Percentiles rank a stretch among this genome's conserved stretches.
These are phyloP conservation scores for Folsomia manolachei DNA, from an alignment of 2,888 invertebrate genomes.

Conservation along the genomic window DNA sequence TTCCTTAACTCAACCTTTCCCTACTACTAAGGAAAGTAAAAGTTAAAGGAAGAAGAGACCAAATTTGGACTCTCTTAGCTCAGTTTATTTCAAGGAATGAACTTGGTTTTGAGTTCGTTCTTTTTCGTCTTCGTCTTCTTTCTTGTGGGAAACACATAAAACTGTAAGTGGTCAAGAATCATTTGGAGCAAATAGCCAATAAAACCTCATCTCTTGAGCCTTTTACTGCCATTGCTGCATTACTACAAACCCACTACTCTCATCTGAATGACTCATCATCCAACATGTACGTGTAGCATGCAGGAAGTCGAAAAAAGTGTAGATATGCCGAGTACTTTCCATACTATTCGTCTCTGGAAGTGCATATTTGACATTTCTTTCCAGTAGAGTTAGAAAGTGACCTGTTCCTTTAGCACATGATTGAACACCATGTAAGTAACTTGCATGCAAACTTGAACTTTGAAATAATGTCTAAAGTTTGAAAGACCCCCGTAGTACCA, in stretches of 20 bases:
- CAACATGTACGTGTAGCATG: too few relatives aligned
- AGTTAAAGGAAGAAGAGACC: background rate
- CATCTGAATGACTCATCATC: background rate
- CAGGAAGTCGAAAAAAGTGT: too few relatives aligned
- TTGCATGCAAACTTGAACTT: background rate
- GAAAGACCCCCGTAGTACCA: too few relatives aligned
- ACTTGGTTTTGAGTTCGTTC: too few relatives aligned
- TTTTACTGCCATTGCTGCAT: background rate
- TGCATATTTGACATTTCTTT: background rate
- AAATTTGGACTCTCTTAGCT: background rate
- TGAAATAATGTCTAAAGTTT: background rate
- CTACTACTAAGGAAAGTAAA: too few relatives aligned
- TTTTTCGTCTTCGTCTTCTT: too few relatives aligned
- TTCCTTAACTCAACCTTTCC: too few relatives aligned
- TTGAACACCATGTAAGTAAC: background rate
- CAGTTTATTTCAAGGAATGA: background rate
- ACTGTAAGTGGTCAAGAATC: slow-evolving; percentile 41
- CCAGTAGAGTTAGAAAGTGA: background rate
- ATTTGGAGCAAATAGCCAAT: slow-evolving; percentile 19
- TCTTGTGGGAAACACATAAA: slow-evolving; percentile 17
- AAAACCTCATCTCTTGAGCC: slow-evolving; percentile 22
- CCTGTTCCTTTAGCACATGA: background rate
- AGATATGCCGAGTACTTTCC: too few relatives aligned
- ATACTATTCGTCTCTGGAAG: background rate
- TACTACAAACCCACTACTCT: background rate